These are phyloP conservation scores for Semnornis frantzii DNA, from an alignment of 2,113 vertebrate genomes.

Conservation along the genomic window DNA sequence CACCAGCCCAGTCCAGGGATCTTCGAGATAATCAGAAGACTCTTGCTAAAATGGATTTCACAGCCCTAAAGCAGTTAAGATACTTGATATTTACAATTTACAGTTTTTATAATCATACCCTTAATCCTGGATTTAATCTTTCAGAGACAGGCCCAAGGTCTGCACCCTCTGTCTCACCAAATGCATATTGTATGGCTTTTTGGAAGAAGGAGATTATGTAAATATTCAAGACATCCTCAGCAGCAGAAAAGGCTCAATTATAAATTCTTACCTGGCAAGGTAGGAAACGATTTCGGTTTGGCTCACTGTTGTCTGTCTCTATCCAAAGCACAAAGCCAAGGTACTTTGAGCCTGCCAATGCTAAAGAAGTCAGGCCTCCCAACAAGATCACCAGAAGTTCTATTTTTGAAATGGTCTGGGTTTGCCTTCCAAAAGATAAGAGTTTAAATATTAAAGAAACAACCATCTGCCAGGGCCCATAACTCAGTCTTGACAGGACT, in stretches of 20 bases:
- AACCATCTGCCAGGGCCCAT: background rate
- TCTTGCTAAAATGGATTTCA: background rate
- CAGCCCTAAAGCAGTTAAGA: background rate
- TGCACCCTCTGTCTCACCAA: background rate
- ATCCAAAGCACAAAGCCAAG: background rate
- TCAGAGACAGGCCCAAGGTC: background rate
- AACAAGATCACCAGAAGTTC: slow-evolving; percentile 15
- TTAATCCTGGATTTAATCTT: background rate
- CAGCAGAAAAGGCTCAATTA: background rate
- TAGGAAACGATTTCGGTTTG: slow-evolving; percentile 14
- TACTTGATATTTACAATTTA: background rate
- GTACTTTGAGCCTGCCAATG: background rate
- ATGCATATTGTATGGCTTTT: background rate
- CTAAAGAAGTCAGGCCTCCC: background rate
- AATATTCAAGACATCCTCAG: background rate
- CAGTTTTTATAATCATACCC: background rate
- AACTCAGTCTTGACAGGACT: background rate
- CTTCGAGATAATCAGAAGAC: background rate
- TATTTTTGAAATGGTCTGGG: background rate
- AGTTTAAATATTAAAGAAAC: background rate
- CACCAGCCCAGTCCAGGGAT: background rate
- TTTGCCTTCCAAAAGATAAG: slow-evolving; percentile 31
- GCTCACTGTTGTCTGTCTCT: background rate
- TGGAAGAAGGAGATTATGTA: background rate
- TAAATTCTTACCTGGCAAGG: background rate